These are phyloP conservation scores for Caligus rogercresseyi DNA, from an alignment of 1,140 invertebrate species.

Conservation along the genomic window DNA sequence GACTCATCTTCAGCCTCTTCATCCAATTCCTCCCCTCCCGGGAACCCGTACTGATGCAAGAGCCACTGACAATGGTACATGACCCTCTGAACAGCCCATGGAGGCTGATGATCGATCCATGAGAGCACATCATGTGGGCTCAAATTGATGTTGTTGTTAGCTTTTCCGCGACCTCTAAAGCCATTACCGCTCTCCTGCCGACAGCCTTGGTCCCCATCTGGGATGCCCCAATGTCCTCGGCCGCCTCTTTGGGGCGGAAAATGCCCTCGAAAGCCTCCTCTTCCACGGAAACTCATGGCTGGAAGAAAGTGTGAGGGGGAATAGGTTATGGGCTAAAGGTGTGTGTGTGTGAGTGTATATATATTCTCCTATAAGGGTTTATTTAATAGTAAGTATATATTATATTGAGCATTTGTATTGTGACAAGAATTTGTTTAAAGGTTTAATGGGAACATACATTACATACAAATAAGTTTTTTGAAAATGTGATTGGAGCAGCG, in stretches of 20 bases:
- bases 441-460: no score
- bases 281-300: not conserved
- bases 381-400: no score
- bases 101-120: conserved; percentile 8
- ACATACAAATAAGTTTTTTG: no score
- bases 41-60: not conserved
- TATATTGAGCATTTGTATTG: no score
- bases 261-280: not conserved
- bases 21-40: not conserved
- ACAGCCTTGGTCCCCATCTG: not conserved
- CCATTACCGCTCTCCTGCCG: not conserved
- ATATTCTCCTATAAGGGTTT: no score
- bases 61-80: not conserved
- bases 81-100: not conserved
- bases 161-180: not conserved
- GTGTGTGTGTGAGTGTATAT: no score
- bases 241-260: not conserved
- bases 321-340: no score
- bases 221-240: not conserved
- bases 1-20: not conserved
- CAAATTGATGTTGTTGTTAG: not conserved
- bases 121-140: not conserved
- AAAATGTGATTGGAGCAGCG: no score
- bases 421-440: no score
- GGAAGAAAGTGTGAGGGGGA: not conserved